A percentile compares a stretch with the other conserved stretches of the same genome.
Evolutionary conservation across 2,113 vertebrate species (phyloP).

Genomic region (Xiphorhynchus elegans): DNA sequence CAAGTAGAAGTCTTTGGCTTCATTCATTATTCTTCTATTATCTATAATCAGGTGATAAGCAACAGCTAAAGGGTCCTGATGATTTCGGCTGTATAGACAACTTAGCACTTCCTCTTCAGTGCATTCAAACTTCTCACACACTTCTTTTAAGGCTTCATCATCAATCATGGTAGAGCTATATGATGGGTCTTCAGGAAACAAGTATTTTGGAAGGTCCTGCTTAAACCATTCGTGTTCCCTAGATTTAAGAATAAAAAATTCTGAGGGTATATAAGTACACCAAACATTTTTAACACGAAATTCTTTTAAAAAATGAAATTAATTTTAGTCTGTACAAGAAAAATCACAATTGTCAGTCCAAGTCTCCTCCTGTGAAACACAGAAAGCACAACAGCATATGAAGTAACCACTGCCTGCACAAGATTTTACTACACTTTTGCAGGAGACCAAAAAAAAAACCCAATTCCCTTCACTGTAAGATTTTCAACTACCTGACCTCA

Average conservation of each 20-base stretch:
- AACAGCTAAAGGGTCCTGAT: constrained; percentile 94
- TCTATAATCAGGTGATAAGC: constrained; percentile 99
- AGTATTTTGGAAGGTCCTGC: constrained; percentile 93
- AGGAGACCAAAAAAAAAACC: background rate
- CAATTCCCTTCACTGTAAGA: background rate
- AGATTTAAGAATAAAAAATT: background rate
- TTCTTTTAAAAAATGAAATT: background rate
- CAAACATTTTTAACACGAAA: background rate
- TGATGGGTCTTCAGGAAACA: constrained; percentile 95
- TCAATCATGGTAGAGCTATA: constrained; percentile 98
- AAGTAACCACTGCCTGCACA: background rate
- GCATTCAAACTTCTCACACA: constrained; percentile 97
- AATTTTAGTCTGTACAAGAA: background rate
- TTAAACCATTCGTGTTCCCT: constrained; percentile 99
- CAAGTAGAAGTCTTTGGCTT: constrained; percentile 98
- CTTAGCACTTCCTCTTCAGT: constrained; percentile 94
- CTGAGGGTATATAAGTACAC: background rate
- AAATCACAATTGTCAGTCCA: background rate
- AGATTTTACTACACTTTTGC: background rate
- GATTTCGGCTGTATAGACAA: constrained; percentile 92
- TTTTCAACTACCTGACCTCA: background rate
- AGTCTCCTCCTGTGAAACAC: background rate
- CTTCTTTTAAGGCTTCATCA: constrained; percentile 97
- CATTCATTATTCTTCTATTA: constrained; percentile 98
- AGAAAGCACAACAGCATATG: background rate